Percentiles rank a stretch among this genome's conserved stretches.
Evolutionary conservation across 2,113 vertebrate species (phyloP).

Genomic region (Fulica atra): DNA sequence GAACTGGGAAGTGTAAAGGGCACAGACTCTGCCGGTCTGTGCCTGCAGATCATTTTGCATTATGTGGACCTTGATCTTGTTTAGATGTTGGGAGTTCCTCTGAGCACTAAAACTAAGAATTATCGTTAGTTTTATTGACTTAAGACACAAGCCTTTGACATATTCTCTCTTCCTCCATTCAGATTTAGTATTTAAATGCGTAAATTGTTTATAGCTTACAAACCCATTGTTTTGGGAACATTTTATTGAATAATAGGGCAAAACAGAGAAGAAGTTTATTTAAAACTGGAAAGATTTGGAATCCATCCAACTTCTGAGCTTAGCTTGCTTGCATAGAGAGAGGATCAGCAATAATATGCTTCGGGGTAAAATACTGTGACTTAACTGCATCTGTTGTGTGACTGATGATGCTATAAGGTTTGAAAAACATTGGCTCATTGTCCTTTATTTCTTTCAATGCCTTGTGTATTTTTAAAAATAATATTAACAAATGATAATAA

Average conservation of each 20-base stretch:
- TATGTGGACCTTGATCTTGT: not conserved
- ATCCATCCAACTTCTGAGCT: slow-evolving; percentile 33
- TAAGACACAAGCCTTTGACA: not conserved
- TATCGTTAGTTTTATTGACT: not conserved
- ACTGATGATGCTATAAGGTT: slow-evolving; percentile 11
- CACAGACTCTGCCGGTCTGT: not conserved
- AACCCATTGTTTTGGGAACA: slow-evolving; percentile 46
- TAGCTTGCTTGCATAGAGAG: not conserved
- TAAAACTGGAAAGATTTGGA: slow-evolving; percentile 46
- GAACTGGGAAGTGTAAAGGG: not conserved
- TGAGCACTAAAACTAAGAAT: not conserved
- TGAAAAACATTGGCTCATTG: slow-evolving; percentile 16
- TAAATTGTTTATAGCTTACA: slow-evolving; percentile 29
- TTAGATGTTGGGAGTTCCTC: not conserved
- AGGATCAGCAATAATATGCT: not conserved
- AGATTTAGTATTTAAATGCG: slow-evolving; percentile 45
- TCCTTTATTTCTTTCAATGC: slow-evolving; percentile 13
- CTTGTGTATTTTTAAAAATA: not conserved
- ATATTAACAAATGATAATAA: not conserved
- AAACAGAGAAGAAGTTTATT: slow-evolving; percentile 49
- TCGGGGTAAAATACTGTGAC: slow-evolving; percentile 25
- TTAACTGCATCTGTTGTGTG: slow-evolving; percentile 25
- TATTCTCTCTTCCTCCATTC: not conserved
- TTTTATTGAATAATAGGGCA: slow-evolving; percentile 41
- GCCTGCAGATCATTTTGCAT: not conserved